phyloP scores from a whole-genome alignment of 2,888 invertebrate genomes.

The Napeogenes sylphis region DNA sequence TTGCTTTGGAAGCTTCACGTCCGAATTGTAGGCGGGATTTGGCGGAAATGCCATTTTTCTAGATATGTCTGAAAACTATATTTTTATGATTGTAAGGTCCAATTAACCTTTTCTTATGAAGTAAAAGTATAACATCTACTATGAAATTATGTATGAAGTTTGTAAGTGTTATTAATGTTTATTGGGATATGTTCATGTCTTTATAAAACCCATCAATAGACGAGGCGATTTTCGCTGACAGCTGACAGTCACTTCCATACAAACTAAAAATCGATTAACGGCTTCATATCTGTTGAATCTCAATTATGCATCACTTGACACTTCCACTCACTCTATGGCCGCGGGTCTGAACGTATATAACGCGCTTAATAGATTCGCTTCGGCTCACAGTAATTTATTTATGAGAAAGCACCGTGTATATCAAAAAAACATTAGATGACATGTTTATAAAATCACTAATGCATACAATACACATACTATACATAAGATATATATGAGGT shows the following conservation, averaged over 20 bases:
- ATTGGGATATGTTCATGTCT: neutral
- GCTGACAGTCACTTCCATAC: constrained; percentile 4
- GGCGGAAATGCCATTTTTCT: constrained; percentile 28
- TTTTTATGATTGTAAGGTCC: constrained; percentile 8
- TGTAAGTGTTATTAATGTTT: no score
- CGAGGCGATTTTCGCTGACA: neutral
- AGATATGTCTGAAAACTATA: constrained; percentile 25
- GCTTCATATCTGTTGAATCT: constrained; percentile 7
- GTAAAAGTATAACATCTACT: no score
- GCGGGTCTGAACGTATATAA: constrained; percentile 67
- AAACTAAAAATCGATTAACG: constrained; percentile 5
- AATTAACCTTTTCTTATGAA: constrained; percentile 5
- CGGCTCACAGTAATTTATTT: constrained; percentile 73
- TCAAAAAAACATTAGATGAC: neutral
- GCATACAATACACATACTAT: neutral
- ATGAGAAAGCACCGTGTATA: constrained; percentile 55
- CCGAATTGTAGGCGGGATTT: constrained; percentile 57
- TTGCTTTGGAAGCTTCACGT: constrained; percentile 69
- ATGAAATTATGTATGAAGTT: no score
- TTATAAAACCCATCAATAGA: neutral
- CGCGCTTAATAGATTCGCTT: constrained; percentile 76
- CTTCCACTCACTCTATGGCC: constrained; percentile 27
- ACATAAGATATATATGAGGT: no score
- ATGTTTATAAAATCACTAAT: neutral
- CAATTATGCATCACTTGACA: constrained; percentile 12